Evolutionary conservation across 2,113 vertebrate species (phyloP), one percentile per base, ranked within the genome.

Genomic region (Laticauda laticaudata): DNA sequence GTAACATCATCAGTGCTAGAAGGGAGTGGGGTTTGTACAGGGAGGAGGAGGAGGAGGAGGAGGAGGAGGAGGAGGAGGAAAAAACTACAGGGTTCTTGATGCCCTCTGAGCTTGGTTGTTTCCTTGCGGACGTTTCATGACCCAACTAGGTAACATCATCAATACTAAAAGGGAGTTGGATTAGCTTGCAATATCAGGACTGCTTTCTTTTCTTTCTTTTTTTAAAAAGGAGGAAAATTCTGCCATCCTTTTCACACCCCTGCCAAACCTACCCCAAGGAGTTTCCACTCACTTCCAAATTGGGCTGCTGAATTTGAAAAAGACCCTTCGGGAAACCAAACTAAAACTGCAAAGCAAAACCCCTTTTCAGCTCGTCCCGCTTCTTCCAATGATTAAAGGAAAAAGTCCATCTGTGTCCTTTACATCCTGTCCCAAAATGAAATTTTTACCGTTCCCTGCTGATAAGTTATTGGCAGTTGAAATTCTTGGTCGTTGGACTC

Each of bases 51-150:
- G 20, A 21, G 55, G 18, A 6, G 5, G 18, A 56, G 18, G 55
- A 6, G 55, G 18, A 56, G 18, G 55, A 5, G 54, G 54, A 55
- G 54, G 54, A 18, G 15, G 15, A 18, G 4, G 15, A 54, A 0
- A 3, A 14, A 3, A 55, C 4, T 54, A 15, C 4, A 15, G 18
- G 23, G 7, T 26, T 8, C 2, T 10, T 9, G 0, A 0, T 24
- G 57, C 23, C 3, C 23, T 59, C 57, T 59, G 23, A 59, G 23
- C 8, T 59, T 24, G 57, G 0, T 59, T 24, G 23, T 59, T 59
- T 59, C 24, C 57, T 59, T 26, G 57, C 23, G 10, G 20, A 59
- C 57, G 2, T 59, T 59, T 26, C 23, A 26, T 59, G 21, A 59
- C 57, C 57, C 57, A 59, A 10, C 8, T 59, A 26, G 23, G 8